phyloP scores from a whole-genome alignment of 2,113 vertebrate species.

The Pimephales promelas region DNA sequence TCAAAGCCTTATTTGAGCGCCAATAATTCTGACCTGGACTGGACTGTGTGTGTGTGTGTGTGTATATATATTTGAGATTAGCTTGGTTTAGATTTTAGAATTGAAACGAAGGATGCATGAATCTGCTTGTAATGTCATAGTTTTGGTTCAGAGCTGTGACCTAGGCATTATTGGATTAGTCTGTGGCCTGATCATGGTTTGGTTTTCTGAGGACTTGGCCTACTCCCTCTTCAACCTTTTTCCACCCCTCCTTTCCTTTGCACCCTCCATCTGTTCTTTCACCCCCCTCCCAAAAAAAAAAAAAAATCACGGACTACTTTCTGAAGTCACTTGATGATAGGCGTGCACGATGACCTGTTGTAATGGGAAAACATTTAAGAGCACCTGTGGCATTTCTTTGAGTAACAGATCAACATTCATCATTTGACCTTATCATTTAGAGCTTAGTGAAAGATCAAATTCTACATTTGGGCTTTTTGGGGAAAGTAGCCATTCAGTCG shows the following conservation, averaged over 20 bases:
- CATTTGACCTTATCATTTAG: too few relatives aligned
- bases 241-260: neutral
- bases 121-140: neutral
- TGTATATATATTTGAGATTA: neutral
- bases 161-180: conserved; percentile 13
- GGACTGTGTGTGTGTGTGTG: too few relatives aligned
- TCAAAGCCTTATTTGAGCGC: too few relatives aligned
- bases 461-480: neutral
- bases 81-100: neutral
- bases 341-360: too few relatives aligned
- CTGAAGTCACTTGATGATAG: neutral
- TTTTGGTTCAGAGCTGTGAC: neutral
- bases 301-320: neutral
- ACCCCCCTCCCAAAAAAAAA: too few relatives aligned
- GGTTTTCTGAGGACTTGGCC: conserved; percentile 7
- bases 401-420: neutral
- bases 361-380: neutral
- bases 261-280: conserved; percentile 13
- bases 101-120: neutral
- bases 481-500: neutral
- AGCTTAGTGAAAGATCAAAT: neutral
- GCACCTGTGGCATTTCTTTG: neutral
- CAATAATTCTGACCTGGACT: too few relatives aligned
- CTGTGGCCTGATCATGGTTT: conserved; percentile 18
- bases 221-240: neutral